Base-by-base conservation (phyloP, 2,797 vertebrate genomes). In the Periparus ater region DNA sequence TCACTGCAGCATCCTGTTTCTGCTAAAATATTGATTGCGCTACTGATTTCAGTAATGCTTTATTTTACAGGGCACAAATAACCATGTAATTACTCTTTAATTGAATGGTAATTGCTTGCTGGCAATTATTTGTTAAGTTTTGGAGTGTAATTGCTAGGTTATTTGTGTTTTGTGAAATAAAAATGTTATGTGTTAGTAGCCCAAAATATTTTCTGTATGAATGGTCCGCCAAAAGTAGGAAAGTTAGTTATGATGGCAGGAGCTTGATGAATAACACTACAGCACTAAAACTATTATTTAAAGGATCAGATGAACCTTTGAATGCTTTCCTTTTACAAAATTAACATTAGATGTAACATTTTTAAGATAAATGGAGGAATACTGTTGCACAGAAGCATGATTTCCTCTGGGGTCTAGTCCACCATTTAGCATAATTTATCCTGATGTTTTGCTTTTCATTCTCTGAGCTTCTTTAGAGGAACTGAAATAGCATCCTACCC, bases 81-180 rank as follows among this genome's bases (percentile, higher is more conserved):
- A 97, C 95, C 96, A 96, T 94, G 93, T 97, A 98, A 98, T 98
- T 98, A 97, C 95, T 97, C 96, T 97, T 97, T 98, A 98, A 98
- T 97, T 98, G 96, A 98, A 97, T 91, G 91, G 97, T 98, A 98
- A 98, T 98, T 98, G 97, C 95, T 97, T 95, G 95, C 96, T 97
- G 95, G 96, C 91, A 97, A 97, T 98, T 98, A 98, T 97, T 98
- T 97, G 93, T 97, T 97, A 94, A 95, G 75, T 96, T 98, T 96
- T 95, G 96, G 94, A 73, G 91, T 94, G 97, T 98, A 98, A 98
- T 98, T 98, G 96, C 94, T 91, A 96, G 83, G 67, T 97, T 97
- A 97, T 97, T 98, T 96, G 89, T 95, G 87, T 92, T 97, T 89
- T 85, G 70, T 93, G 91, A 97, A 98, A 97, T 95, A 94, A 97